Base-by-base conservation (phyloP, 2,797 vertebrate genomes). In the Danionella dracula region DNA sequence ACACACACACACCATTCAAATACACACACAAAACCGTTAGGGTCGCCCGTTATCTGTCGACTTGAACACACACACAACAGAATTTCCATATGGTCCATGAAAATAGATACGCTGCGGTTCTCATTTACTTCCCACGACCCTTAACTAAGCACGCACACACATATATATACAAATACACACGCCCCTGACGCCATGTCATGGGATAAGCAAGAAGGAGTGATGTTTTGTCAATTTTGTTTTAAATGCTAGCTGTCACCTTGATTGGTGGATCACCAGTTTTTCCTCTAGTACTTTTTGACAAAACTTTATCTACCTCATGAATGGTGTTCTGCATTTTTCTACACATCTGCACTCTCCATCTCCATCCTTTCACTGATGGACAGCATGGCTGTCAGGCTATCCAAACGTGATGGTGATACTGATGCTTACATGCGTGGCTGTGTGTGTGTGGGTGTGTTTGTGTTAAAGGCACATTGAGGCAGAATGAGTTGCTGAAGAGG, bases 51-150 rank as follows among this genome's bases (percentile, higher is more conserved):
- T 91, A 91, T 94, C 90, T 92, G 92, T 93, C 90, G 87, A 88
- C 91, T 86, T 85, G 87, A 83, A 88, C 88, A 82, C 90, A 92
- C 93, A 96, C 93, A 96, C 91, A 94, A 92, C 93, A 91, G 86
- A 92, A 96, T 94, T 96, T 97, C 95, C 95, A 98, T 99, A 96
- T 96, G 95, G 93, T 90, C 91, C 90, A 89, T 93, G 92, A 90
- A 98, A 95, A 92, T 90, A 89, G 91, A 93, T 92, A 85, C 68
- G 87, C 87, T 83, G 13, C 82, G 84, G 85, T 88, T 83, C 84
- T 75, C 77, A 84, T 84, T 89, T 80, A 90, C 93, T 97, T 98
- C 94, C 92, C 94, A 97, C 93, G 93, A 66, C 66, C 66, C 29
- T 41, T 17, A 57, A 58, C 19, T 60, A 53, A 58, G 62, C 68